These are phyloP conservation scores for Hypotaenidia philippensis DNA, from an alignment of 2,797 vertebrate species.

Conservation along the genomic window DNA sequence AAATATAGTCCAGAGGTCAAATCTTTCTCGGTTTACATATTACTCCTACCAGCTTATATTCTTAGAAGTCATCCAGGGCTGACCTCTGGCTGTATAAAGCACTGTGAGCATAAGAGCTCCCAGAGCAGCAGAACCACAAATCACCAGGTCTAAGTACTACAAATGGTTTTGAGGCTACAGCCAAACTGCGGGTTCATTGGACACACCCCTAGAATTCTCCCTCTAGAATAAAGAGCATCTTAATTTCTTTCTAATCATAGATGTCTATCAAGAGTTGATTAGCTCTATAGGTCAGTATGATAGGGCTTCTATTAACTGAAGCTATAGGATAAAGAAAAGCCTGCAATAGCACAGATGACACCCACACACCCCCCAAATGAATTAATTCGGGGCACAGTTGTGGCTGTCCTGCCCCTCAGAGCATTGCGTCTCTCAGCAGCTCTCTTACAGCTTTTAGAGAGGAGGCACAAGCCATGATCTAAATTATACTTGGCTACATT, in stretches of 20 bases:
- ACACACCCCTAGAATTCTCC: neutral
- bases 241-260: neutral
- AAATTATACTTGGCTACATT: neutral
- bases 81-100: slow-evolving; percentile 29
- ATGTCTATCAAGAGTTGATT: neutral
- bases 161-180: neutral
- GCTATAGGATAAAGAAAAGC: neutral
- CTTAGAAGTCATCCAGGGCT: slow-evolving; percentile 10
- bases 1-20: slow-evolving; percentile 27
- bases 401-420: neutral
- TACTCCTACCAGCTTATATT: neutral
- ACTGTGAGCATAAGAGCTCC: slow-evolving; percentile 2
- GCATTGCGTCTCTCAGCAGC: neutral
- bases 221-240: neutral
- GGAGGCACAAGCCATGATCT: neutral
- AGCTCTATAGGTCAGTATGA: neutral
- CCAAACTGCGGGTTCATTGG: neutral
- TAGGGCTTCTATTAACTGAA: neutral
- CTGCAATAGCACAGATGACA: neutral
- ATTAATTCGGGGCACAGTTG: neutral
- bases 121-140: slow-evolving; percentile 24
- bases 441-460: neutral
- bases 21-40: slow-evolving; percentile 22
- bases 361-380: fast-evolving
- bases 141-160: neutral